Conservation (phyloP, 2,888 invertebrate genomes). For the Synanthedon andrenaeformis region DNA sequence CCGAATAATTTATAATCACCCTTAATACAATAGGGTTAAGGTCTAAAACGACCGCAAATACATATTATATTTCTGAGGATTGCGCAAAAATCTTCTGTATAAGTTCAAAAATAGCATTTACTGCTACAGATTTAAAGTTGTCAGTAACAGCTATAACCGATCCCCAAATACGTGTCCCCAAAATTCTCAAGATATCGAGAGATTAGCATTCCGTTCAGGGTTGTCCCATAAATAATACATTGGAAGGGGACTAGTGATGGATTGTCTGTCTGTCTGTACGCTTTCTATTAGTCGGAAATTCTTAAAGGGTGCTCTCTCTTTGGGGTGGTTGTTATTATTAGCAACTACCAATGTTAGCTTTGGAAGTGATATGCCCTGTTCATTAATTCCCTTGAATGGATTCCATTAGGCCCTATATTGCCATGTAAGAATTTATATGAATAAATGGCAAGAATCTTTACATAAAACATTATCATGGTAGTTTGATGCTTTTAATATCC, state of each 20-base stretch:
- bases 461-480: neutral
- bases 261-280: slow-evolving; percentile 61
- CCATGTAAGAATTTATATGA: neutral
- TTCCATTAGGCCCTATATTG: neutral
- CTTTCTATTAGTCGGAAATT: slow-evolving; percentile 67
- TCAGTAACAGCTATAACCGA: neutral
- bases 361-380: slow-evolving; percentile 41
- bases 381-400: slow-evolving; percentile 39
- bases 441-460: neutral
- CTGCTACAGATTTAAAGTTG: slow-evolving; percentile 19
- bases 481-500: too few species aligned
- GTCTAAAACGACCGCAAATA: slow-evolving; percentile 19
- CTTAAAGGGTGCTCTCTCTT: slow-evolving; percentile 59
- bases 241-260: slow-evolving; percentile 60
- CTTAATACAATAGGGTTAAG: slow-evolving; percentile 11
- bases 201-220: slow-evolving; percentile 56
- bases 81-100: slow-evolving; percentile 10
- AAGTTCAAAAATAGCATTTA: slow-evolving; percentile 22
- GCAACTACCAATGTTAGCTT: slow-evolving; percentile 58
- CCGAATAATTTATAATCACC: slow-evolving; percentile 10
- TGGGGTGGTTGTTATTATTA: slow-evolving; percentile 55
- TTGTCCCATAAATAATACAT: slow-evolving; percentile 69
- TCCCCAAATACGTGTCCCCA: slow-evolving; percentile 28
- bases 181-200: slow-evolving; percentile 69
- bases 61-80: slow-evolving; percentile 3